These are phyloP conservation scores for Apodemus speciosus DNA, from an alignment of 2,113 vertebrate genomes.

Conservation along the genomic window DNA sequence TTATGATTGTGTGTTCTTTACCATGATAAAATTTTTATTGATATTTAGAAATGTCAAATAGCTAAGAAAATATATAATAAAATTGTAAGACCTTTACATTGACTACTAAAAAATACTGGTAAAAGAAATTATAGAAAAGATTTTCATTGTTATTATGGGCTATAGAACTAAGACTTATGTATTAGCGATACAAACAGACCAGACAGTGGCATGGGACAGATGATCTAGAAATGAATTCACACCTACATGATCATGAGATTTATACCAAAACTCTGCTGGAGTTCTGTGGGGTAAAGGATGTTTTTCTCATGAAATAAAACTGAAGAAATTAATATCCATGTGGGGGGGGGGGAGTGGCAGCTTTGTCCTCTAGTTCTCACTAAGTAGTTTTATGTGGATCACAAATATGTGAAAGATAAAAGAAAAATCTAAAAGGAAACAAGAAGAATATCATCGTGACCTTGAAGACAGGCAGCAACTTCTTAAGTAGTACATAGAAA, in stretches of 20 bases:
- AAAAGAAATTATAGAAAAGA: not conserved
- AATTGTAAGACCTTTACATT: not conserved
- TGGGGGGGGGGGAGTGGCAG: no score
- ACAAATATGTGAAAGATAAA: not conserved
- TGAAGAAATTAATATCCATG: not conserved
- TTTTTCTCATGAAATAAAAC: not conserved
- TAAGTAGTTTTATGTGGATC: not conserved
- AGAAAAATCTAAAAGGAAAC: not conserved
- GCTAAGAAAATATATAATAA: not conserved
- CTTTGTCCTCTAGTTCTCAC: not conserved
- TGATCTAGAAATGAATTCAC: not conserved
- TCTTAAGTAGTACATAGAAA: not conserved
- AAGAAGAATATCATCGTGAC: not conserved
- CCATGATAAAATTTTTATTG: not conserved
- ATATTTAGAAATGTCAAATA: slow-evolving; percentile 29
- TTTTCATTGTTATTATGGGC: not conserved
- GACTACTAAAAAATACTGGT: not conserved
- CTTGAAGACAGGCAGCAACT: not conserved
- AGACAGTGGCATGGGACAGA: not conserved
- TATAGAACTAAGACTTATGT: not conserved
- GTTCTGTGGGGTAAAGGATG: not conserved
- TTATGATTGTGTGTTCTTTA: not conserved
- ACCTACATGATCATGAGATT: not conserved
- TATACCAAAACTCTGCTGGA: not conserved
- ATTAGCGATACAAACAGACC: not conserved